Evolutionary conservation across 2,797 vertebrate genomes (phyloP).

Genomic region (Sciurus vulgaris): DNA sequence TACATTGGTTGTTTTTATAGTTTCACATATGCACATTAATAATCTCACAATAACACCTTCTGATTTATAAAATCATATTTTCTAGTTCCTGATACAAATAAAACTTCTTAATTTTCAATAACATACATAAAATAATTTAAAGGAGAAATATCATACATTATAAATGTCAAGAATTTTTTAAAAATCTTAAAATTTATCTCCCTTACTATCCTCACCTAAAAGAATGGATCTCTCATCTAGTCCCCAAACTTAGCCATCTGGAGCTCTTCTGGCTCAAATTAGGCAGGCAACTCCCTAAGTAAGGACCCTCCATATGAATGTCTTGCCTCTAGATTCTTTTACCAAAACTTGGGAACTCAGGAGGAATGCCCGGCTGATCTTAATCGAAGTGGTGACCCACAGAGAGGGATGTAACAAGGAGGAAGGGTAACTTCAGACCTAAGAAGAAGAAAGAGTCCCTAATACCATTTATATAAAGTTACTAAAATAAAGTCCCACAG

Average conservation of each 20-base stretch:
- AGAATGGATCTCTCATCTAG: constrained; percentile 53
- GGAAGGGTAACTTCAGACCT: constrained; percentile 55
- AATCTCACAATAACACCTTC: constrained; percentile 50
- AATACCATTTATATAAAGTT: constrained; percentile 57
- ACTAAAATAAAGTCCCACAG: constrained; percentile 29
- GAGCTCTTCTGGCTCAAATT: constrained; percentile 53
- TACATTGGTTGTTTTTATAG: constrained; percentile 40
- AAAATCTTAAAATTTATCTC: constrained; percentile 29
- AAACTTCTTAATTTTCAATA: constrained; percentile 61
- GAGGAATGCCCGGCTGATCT: constrained; percentile 34
- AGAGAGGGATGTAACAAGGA: constrained; percentile 20
- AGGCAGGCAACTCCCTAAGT: constrained; percentile 45
- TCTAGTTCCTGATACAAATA: constrained; percentile 38
- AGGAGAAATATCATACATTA: background rate
- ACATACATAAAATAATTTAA: constrained; percentile 40
- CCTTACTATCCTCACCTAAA: constrained; percentile 63
- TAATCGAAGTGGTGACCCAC: constrained; percentile 48
- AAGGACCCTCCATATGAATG: background rate
- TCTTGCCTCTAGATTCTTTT: constrained; percentile 59
- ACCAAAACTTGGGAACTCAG: constrained; percentile 45
- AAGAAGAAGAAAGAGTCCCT: constrained; percentile 50
- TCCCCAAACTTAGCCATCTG: constrained; percentile 52
- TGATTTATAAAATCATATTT: constrained; percentile 57
- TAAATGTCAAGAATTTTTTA: background rate
- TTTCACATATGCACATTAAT: background rate